These are phyloP conservation scores for Hyphantria cunea DNA, from an alignment of 1,140 invertebrate genomes.

Conservation along the genomic window DNA sequence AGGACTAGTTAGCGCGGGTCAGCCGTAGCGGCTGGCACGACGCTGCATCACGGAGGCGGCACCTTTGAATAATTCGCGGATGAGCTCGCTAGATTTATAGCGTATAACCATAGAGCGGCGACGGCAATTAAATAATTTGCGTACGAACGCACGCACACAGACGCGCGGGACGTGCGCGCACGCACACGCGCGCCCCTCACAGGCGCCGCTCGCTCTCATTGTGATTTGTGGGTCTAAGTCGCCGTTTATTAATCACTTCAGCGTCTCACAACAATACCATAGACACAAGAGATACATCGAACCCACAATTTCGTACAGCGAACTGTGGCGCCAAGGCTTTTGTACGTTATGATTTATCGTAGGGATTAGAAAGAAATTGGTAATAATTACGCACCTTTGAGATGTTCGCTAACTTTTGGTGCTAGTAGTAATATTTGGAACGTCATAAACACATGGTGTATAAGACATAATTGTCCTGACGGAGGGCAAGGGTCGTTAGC, in stretches of 20 bases:
- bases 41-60: slow-evolving; percentile 43
- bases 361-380: slow-evolving; percentile 21
- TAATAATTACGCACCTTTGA: slow-evolving; percentile 12
- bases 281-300: neutral
- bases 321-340: neutral
- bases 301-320: slow-evolving; percentile 14
- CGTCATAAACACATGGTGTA: no score
- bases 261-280: slow-evolving; percentile 23
- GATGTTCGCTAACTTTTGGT: neutral
- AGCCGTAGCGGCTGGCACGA: neutral
- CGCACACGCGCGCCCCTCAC: slow-evolving; percentile 26
- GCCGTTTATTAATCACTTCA: slow-evolving; percentile 43
- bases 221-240: slow-evolving; percentile 39
- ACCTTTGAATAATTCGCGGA: slow-evolving; percentile 73
- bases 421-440: no score
- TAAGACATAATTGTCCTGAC: no score
- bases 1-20: neutral
- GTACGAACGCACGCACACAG: slow-evolving; percentile 42
- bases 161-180: neutral
- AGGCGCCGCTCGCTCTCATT: slow-evolving; percentile 30
- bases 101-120: slow-evolving; percentile 66
- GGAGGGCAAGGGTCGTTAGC: no score
- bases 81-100: slow-evolving; percentile 72
- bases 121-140: slow-evolving; percentile 77
- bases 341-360: slow-evolving; percentile 17